A percentile compares a stretch with the other conserved stretches of the same genome.
Conservation (phyloP, 2,888 invertebrate genomes). For the Pterostichus niger region DNA sequence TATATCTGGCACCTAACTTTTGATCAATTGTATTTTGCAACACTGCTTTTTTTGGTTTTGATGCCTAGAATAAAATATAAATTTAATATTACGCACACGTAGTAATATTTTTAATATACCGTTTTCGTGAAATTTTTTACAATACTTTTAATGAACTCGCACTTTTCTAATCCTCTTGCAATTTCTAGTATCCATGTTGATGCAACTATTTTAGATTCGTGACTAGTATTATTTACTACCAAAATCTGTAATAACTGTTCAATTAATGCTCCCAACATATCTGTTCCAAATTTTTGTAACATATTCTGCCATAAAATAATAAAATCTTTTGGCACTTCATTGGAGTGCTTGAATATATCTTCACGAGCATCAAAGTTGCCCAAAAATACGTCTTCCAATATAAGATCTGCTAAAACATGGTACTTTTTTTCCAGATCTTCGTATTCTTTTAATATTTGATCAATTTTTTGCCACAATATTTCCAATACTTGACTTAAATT, state of each 20-base stretch:
- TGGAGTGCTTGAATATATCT: slow-evolving; percentile 64
- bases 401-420: slow-evolving; percentile 71
- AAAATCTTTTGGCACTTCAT: slow-evolving; percentile 72
- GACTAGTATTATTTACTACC: slow-evolving; percentile 66
- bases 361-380: slow-evolving; percentile 71
- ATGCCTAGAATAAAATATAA: slow-evolving; percentile 28
- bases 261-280: slow-evolving; percentile 77
- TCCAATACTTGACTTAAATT: slow-evolving; percentile 56
- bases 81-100: not conserved
- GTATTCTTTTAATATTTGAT: slow-evolving; percentile 60
- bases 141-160: slow-evolving; percentile 70
- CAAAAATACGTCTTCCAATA: slow-evolving; percentile 74
- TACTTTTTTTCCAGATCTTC: slow-evolving; percentile 69
- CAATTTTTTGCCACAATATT: slow-evolving; percentile 63
- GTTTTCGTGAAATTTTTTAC: slow-evolving; percentile 68
- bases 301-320: slow-evolving; percentile 79
- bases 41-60: slow-evolving; percentile 73
- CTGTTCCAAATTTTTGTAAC: slow-evolving; percentile 78
- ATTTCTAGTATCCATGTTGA: slow-evolving; percentile 73
- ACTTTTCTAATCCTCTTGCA: slow-evolving; percentile 69
- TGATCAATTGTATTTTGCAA: slow-evolving; percentile 73
- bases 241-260: slow-evolving; percentile 70
- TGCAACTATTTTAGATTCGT: slow-evolving; percentile 69
- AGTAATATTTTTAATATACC: slow-evolving; percentile 5
- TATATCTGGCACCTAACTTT: slow-evolving; percentile 25